Evolutionary conservation across 2,797 vertebrate species (phyloP).

Genomic region (Chiroxiphia lanceolata): DNA sequence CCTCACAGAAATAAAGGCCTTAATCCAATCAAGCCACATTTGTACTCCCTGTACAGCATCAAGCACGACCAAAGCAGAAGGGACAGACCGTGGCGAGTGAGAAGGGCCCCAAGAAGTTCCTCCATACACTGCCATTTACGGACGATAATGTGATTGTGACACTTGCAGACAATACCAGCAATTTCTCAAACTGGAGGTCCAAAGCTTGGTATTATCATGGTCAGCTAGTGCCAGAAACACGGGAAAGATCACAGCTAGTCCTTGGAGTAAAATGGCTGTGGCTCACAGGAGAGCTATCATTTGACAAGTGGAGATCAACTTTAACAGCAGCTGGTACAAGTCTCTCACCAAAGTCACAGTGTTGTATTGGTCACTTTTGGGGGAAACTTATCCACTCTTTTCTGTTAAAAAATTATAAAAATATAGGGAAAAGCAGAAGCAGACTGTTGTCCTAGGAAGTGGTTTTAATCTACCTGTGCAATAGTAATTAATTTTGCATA

Average conservation of each 20-base stretch:
- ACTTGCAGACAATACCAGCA: conserved; percentile 29
- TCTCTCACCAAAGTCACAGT: background rate
- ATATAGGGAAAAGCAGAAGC: background rate
- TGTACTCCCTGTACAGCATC: conserved; percentile 60
- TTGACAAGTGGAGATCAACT: background rate
- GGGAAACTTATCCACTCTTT: background rate
- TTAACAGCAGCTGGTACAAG: background rate
- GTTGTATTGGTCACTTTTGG: background rate
- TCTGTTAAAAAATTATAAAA: background rate
- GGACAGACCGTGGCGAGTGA: conserved; percentile 48
- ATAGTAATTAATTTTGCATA: conserved; percentile 41
- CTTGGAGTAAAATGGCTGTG: background rate
- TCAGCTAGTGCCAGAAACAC: background rate
- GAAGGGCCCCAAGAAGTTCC: conserved; percentile 58
- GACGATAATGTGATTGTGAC: conserved; percentile 58
- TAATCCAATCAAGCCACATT: conserved; percentile 66
- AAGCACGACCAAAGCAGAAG: conserved; percentile 54
- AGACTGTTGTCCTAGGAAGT: background rate
- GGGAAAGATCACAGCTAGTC: conserved; percentile 15
- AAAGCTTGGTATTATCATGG: background rate
- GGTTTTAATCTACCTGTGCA: conserved; percentile 10
- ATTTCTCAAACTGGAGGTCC: conserved; percentile 40
- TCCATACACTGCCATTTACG: background rate
- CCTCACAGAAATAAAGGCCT: conserved; percentile 66
- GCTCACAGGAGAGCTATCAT: background rate